Base-by-base conservation (phyloP, 1,140 invertebrate species). In the Steinernema feltiae region DNA sequence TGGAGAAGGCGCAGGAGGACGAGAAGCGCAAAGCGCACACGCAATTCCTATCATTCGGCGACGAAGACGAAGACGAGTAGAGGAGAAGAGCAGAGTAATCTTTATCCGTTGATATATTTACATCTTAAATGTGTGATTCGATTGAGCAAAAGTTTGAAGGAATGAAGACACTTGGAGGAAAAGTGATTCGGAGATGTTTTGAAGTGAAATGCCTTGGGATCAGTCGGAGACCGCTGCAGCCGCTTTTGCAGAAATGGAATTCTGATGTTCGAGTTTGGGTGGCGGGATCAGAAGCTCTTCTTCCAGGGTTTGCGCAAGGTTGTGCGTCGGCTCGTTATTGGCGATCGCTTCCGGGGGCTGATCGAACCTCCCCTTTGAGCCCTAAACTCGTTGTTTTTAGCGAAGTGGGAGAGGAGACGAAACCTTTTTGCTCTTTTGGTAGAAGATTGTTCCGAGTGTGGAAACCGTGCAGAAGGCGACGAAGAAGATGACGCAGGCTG, bases 401-500 rank as follows among this genome's bases (percentile, higher is more conserved):
- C 41, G 7, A 46, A 46, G 41, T 7, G 7, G 41, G 41, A n/a
- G n/a, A 46, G 7, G 7, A 46, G 7, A 46, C n/a, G 41, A 46
- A 46, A 85, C 82, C 80, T 74, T 76, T 82, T 84, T 84, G 71
- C 83, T 85, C 29, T 77, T 78, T 21, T 79, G 78, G 69, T 84
- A 84, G 74, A 84, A 84, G n/a, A 85, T 29, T 0, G 83, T 83
- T 53, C 83, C 85, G 1, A 83, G 48, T 2, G 73, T 69, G 29
- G 75, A 72, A 0, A 80, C 84, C 27, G 79, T 73, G n/a, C 74
- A 48, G 24, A 80, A 76, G 17, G 84, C 78, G 18, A 84, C 73
- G n/a, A 24, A 32, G 21, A 86, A 71, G 48, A 85, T 75, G 30
- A 79, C 74, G 32, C 72, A 30, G 27, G 83, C 79, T 7, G 77